These are phyloP conservation scores for Lasioglossum marginatum DNA, from an alignment of 2,888 invertebrate species.

Conservation along the genomic window DNA sequence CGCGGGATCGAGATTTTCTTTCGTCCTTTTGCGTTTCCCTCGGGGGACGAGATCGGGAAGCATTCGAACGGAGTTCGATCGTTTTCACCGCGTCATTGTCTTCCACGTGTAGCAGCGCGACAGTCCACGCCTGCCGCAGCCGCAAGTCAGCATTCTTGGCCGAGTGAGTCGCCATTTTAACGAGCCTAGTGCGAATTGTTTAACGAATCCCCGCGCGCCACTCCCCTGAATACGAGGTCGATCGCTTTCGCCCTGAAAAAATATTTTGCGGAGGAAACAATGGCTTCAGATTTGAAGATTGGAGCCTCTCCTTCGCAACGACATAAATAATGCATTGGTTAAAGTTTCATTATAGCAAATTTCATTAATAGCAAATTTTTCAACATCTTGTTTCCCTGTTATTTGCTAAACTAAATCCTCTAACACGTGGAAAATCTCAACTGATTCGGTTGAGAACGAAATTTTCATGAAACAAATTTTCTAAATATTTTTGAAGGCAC, in stretches of 20 bases:
- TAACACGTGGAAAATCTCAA: too few species aligned
- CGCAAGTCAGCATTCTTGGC: conserved; percentile 25
- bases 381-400: too few species aligned
- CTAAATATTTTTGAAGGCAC: too few species aligned
- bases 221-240: background rate
- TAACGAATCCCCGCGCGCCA: background rate
- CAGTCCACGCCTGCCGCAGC: conserved; percentile 28
- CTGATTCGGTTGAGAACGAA: too few species aligned
- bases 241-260: background rate
- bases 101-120: conserved; percentile 17
- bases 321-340: too few species aligned
- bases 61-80: conserved; percentile 23
- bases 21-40: background rate
- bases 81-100: conserved; percentile 36
- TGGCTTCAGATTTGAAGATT: too few species aligned
- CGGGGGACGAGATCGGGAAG: background rate
- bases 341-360: too few species aligned
- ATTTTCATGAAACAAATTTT: too few species aligned
- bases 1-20: background rate
- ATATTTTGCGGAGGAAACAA: background rate
- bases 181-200: conserved; percentile 2
- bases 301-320: too few species aligned
- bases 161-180: conserved; percentile 27
- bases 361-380: too few species aligned
- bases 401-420: too few species aligned